phyloP scores from a whole-genome alignment of 2,797 vertebrate species.

The Anniella stebbinsi region DNA sequence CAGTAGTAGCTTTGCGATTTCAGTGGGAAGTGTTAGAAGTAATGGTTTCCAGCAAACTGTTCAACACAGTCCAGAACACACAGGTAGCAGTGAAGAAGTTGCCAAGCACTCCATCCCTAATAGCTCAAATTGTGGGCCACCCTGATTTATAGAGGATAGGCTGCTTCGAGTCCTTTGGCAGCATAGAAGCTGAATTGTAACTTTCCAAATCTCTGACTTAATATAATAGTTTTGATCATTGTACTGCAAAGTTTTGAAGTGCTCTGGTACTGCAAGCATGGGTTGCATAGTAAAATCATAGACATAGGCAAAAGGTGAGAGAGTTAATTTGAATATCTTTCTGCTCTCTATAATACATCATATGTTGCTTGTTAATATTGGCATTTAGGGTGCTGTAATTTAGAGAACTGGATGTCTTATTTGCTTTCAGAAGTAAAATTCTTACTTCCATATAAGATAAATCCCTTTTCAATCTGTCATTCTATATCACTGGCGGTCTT shows the following conservation, averaged over 20 bases:
- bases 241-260: not conserved
- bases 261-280: not conserved
- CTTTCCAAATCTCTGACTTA: not conserved
- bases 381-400: not conserved
- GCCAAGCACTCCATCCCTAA: not conserved
- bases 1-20: not conserved
- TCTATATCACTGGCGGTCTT: conserved; percentile 77
- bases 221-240: not conserved
- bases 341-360: not conserved
- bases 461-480: conserved; percentile 44
- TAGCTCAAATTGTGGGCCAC: not conserved
- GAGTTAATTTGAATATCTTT: not conserved
- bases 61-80: not conserved
- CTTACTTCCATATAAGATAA: conserved; percentile 59
- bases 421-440: conserved; percentile 26
- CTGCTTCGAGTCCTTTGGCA: not conserved
- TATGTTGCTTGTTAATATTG: conserved; percentile 13
- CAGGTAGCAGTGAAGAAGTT: not conserved
- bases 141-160: not conserved
- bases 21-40: not conserved
- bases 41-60: not conserved
- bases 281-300: not conserved
- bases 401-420: conserved; percentile 34
- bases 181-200: not conserved
- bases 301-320: not conserved